Conservation (phyloP, 2,888 invertebrate species). For the Pristionchus arcanus region DNA sequence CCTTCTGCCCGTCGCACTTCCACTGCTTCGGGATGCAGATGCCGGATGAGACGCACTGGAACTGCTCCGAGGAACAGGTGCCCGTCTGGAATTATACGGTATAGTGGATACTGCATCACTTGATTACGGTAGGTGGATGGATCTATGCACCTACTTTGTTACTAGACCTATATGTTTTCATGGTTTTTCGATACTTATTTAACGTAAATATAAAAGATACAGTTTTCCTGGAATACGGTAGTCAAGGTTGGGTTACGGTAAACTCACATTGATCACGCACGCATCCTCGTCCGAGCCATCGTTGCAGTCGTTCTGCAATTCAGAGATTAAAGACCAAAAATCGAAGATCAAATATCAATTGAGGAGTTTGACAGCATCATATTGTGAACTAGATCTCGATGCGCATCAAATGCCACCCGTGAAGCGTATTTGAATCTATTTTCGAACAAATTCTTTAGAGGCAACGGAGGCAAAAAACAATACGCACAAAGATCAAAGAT, state of each 20-base stretch:
- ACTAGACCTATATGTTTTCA: too few relatives aligned
- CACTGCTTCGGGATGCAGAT: slow-evolving; percentile 96
- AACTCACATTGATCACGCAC: slow-evolving; percentile 63
- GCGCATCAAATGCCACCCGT: too few relatives aligned
- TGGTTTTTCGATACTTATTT: too few relatives aligned
- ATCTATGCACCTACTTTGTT: too few relatives aligned
- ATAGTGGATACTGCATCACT: not conserved
- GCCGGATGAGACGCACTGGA: slow-evolving; percentile 82
- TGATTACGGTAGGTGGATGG: not conserved
- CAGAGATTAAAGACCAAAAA: not conserved
- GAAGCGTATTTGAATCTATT: too few relatives aligned
- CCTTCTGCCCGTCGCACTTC: slow-evolving; percentile 94
- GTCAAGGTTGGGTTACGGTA: slow-evolving; percentile 82
- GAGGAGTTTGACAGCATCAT: not conserved
- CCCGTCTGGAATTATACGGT: slow-evolving; percentile 61
- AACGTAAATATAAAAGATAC: too few relatives aligned
- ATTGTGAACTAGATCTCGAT: not conserved
- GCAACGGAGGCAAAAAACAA: too few relatives aligned
- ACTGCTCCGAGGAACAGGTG: slow-evolving; percentile 78
- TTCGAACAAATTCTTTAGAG: too few relatives aligned
- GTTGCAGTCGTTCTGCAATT: slow-evolving; percentile 89
- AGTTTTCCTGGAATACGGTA: slow-evolving; percentile 80
- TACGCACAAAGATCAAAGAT: too few relatives aligned
- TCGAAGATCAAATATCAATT: not conserved
- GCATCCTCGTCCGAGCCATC: slow-evolving; percentile 84